phyloP scores from a whole-genome alignment of 1,140 invertebrate species.

The Leptinotarsa texana region DNA sequence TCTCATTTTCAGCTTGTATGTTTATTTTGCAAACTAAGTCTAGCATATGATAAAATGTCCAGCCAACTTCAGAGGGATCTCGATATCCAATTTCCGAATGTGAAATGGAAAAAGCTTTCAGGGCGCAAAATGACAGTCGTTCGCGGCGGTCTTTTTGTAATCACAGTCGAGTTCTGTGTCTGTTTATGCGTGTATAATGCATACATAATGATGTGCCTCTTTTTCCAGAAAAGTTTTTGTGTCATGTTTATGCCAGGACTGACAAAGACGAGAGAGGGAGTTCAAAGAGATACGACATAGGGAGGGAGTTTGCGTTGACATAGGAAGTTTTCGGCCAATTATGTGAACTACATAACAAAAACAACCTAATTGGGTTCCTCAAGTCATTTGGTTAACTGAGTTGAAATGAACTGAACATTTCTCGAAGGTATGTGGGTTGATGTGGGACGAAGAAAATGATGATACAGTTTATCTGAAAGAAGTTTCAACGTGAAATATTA shows the following conservation, averaged over 20 bases:
- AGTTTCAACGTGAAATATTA: too few species aligned
- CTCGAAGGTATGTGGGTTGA: too few species aligned
- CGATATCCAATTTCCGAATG: slow-evolving; percentile 17
- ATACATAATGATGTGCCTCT: slow-evolving; percentile 14
- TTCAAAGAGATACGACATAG: not conserved
- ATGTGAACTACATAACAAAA: not conserved
- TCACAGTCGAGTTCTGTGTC: slow-evolving; percentile 16
- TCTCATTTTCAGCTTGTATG: not conserved
- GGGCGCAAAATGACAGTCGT: slow-evolving; percentile 8
- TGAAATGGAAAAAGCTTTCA: slow-evolving; percentile 3
- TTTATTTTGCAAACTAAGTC: not conserved
- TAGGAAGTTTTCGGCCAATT: not conserved
- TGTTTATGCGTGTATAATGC: slow-evolving; percentile 11
- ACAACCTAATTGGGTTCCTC: not conserved
- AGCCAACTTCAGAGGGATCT: not conserved
- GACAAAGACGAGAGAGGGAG: not conserved
- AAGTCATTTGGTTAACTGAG: not conserved
- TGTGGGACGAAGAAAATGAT: too few species aligned
- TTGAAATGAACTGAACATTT: too few species aligned
- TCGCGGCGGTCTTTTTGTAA: slow-evolving; percentile 14
- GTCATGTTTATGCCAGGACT: not conserved
- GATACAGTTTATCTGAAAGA: too few species aligned
- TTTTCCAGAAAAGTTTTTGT: not conserved
- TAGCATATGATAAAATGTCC: slow-evolving; percentile 10
- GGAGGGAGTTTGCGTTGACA: not conserved